Conservation (phyloP, 1,140 invertebrate genomes). For the Helicoverpa armigera region DNA sequence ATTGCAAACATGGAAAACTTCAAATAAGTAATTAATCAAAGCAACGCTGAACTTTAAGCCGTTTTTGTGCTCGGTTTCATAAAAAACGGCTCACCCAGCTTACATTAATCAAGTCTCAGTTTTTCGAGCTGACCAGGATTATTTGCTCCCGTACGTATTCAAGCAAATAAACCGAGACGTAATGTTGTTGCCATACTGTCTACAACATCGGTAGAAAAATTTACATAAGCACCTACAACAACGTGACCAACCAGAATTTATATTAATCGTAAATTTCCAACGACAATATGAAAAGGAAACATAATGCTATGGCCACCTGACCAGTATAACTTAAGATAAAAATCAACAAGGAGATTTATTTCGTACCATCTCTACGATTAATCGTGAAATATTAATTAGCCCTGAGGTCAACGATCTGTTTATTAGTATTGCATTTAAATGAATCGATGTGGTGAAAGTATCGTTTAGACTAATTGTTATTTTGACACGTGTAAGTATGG, state of each 20-base stretch:
- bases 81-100: neutral
- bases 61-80: too few species aligned
- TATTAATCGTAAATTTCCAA: slow-evolving; percentile 72
- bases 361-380: slow-evolving; percentile 62
- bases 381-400: slow-evolving; percentile 76
- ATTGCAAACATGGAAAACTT: neutral
- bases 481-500: slow-evolving; percentile 8
- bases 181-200: slow-evolving; percentile 77
- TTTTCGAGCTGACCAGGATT: too few species aligned
- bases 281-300: slow-evolving; percentile 66
- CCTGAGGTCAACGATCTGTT: slow-evolving; percentile 75
- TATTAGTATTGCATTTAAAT: slow-evolving; percentile 61
- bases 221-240: slow-evolving; percentile 71
- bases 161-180: slow-evolving; percentile 19
- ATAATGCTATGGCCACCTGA: slow-evolving; percentile 67
- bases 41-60: too few species aligned
- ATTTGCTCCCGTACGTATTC: neutral
- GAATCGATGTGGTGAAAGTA: slow-evolving; percentile 24
- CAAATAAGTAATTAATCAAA: neutral
- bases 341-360: slow-evolving; percentile 69
- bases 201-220: slow-evolving; percentile 65
- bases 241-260: slow-evolving; percentile 72
- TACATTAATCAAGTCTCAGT: neutral
- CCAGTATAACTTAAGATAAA: slow-evolving; percentile 65
- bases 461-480: slow-evolving; percentile 17